Evolutionary conservation across 2,888 invertebrate genomes (phyloP), one percentile per base, ranked within the genome.

Genomic region (Perithous albicinctus): DNA sequence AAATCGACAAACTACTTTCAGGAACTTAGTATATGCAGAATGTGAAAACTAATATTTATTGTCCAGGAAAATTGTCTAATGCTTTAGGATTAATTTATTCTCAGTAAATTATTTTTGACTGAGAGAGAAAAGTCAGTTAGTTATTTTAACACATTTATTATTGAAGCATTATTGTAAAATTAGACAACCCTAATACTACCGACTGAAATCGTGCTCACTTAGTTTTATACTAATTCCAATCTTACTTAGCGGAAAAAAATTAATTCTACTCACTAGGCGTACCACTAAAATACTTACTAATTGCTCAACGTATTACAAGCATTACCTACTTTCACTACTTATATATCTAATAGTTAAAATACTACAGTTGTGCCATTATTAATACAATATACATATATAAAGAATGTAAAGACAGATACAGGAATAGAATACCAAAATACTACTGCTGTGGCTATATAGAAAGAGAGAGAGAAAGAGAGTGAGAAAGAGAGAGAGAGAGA

Each of bases 271-370:
- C 46, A 56, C 43, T 59, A 26, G n/a, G 54, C 29, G 73, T 63
- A 35, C 61, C 35, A 32, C 23, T 38, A 20, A 64, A n/a, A 18
- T 51, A 63, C 38, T 64, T 46, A 54, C 64, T 74, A 64, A 41
- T 54, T 18, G 20, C 54, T 64, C 54, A n/a, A 59, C 12, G 12
- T 1, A 7, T 23, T 76, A 23, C 56, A 76, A 76, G 75, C 75
- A 67, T 59, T 67, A 75, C 38, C 56, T 46, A 74, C 18, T 41
- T 20, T 7, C 51, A 54, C 38, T 41, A 26, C n/a, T 48, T 15
- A 61, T 66, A 74, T 51, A n/a, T 38, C 51, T 7, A 23, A 54
- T 23, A 10, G 43, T 46, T 0, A 32, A 43, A 23, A 8, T 32
- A 59, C 23, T 35, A 48, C 12, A 46, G 26, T 2, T 20, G 23